Evolutionary conservation across 1,140 invertebrate species (phyloP).

Genomic region (Cherax destructor): DNA sequence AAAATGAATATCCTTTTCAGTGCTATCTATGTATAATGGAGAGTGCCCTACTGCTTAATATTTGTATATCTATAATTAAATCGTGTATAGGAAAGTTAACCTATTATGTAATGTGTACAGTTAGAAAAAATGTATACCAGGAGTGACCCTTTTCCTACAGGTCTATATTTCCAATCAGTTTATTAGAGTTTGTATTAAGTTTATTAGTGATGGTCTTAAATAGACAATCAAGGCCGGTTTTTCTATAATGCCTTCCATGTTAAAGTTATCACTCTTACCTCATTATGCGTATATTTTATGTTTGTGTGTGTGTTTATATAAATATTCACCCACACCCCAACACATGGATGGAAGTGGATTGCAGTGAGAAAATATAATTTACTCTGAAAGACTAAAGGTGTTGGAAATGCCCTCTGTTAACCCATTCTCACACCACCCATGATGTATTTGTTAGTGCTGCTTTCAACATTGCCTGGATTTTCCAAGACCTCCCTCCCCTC

Average conservation of each 20-base stretch:
- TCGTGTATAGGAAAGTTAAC: not conserved
- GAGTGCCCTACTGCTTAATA: not conserved
- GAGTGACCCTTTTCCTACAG: constrained; percentile 23
- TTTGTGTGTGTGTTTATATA: too few relatives aligned
- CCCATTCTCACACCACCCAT: too few relatives aligned
- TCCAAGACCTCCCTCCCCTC: too few relatives aligned
- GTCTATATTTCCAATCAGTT: constrained; percentile 1
- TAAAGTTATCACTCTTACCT: too few relatives aligned
- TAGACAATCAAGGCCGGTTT: not conserved
- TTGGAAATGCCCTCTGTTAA: too few relatives aligned
- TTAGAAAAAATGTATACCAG: not conserved
- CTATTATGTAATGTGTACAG: constrained; percentile 12
- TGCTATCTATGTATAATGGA: not conserved
- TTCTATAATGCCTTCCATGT: not conserved
- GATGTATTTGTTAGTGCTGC: too few relatives aligned
- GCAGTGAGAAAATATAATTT: too few relatives aligned
- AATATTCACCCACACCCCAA: too few relatives aligned
- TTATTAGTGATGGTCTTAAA: not conserved
- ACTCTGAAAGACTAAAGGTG: too few relatives aligned
- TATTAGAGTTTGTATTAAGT: not conserved
- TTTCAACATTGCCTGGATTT: too few relatives aligned
- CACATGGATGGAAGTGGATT: too few relatives aligned
- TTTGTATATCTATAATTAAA: not conserved
- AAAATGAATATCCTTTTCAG: not conserved
- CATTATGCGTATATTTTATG: too few relatives aligned